A percentile compares a stretch with the other conserved stretches of the same genome.
Evolutionary conservation across 1,140 invertebrate species (phyloP).

Genomic region (Drosophila kepulauana): DNA sequence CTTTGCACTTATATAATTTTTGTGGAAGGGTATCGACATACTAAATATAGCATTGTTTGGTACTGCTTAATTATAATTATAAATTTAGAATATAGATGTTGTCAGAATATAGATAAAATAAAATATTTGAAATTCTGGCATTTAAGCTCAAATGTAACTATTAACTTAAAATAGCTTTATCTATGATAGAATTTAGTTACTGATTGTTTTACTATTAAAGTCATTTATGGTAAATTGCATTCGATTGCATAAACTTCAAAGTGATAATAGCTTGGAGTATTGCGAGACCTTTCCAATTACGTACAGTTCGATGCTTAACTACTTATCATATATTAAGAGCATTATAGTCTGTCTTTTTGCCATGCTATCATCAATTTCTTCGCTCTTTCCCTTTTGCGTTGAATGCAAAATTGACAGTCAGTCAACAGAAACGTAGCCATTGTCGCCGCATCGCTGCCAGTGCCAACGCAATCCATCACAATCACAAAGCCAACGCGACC

Average conservation of each 20-base stretch:
- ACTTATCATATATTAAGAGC: slow-evolving; percentile 15
- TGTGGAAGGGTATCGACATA: too few relatives aligned
- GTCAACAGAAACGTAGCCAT: slow-evolving; percentile 41
- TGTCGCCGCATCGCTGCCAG: slow-evolving; percentile 50
- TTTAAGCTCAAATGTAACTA: too few relatives aligned
- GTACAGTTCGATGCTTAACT: background rate
- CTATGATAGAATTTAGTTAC: too few relatives aligned
- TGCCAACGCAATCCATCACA: slow-evolving; percentile 70
- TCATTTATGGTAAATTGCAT: background rate
- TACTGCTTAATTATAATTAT: too few relatives aligned
- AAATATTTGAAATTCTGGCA: too few relatives aligned
- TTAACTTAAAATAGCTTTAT: too few relatives aligned
- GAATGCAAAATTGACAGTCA: slow-evolving; percentile 42
- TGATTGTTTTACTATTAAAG: too few relatives aligned
- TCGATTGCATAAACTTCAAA: background rate
- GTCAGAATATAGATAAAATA: too few relatives aligned
- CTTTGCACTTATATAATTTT: too few relatives aligned
- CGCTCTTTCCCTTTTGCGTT: background rate
- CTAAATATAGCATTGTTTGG: too few relatives aligned
- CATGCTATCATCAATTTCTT: background rate
- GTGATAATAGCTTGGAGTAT: background rate
- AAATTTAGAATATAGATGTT: too few relatives aligned
- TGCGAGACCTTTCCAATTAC: background rate
- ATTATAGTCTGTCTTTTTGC: slow-evolving; percentile 11
- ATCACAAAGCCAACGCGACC: slow-evolving; percentile 68